Evolutionary conservation across 2,113 vertebrate genomes (phyloP), one percentile per base, ranked within the genome.

Genomic region (Piaya cayana): DNA sequence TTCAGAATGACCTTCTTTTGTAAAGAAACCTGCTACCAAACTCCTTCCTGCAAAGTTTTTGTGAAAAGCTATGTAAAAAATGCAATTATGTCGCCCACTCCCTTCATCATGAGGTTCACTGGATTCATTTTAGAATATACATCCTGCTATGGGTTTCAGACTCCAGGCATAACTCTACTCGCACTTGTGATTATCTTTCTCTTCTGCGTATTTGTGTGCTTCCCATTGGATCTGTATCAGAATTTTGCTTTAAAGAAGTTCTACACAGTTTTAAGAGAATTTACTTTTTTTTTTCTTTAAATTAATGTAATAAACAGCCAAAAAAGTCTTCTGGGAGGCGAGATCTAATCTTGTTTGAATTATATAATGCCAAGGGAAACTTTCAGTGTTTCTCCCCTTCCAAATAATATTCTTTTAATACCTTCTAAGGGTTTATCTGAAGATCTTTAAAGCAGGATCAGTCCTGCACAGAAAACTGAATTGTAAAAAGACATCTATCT

Each of bases 41-140:
- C 49, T 58, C 65, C 23, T n/a, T 78, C 60, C 88, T 90, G 76
- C 60, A 82, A 94, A 79, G 83, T 23, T 76, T 93, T 93, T 91
- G 43, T 93, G 72, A 94, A 91, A 86, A 88, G 58, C 55, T 95
- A 68, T 86, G 60, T 75, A 29, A 92, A 88, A 95, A 92, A 91
- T 78, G 72, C 62, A 68, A 34, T 93, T 78, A 64, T 86, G 9
- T 71, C 53, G n/a, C 17, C 26, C 12, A 74, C 6, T 86, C 13
- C n/a, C 39, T 83, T 81, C 21, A 71, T 18, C 69, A 15, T n/a
- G 27, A 87, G 50, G 19, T 79, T 84, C 37, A 43, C 20, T 9
- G 2, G 22, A 14, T 60, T 75, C 2, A n/a, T 75, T 88, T 92
- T 36, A 81, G 42, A 58, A 59, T 52, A 83, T 18, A 4, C 2